phyloP scores from a whole-genome alignment of 92 coral and sea anemone genomes.

The Anthopleura xanthogrammica region DNA sequence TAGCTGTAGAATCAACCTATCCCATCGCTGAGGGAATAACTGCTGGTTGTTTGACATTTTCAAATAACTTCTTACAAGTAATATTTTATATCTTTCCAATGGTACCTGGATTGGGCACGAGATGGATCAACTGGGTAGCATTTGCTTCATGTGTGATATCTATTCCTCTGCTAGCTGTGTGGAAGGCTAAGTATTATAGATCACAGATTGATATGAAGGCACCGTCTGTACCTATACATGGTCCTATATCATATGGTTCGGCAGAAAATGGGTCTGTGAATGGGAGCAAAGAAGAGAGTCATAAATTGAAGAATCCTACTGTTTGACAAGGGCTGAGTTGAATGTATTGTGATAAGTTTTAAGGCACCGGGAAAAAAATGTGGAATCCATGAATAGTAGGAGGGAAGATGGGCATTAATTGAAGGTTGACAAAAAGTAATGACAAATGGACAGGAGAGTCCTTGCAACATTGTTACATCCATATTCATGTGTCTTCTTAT shows the following conservation, averaged over 20 bases:
- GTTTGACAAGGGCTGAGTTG: not conserved
- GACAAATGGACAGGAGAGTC: too few species aligned
- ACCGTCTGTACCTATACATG: slow-evolving; percentile 35
- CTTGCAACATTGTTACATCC: too few species aligned
- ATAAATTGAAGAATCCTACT: slow-evolving; percentile 5
- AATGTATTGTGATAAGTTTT: not conserved
- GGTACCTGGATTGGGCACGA: slow-evolving; percentile 77
- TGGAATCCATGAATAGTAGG: not conserved
- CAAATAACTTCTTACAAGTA: slow-evolving; percentile 88
- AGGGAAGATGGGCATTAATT: too few species aligned
- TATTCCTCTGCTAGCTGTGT: slow-evolving; percentile 59
- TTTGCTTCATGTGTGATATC: slow-evolving; percentile 61
- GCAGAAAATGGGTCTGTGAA: slow-evolving; percentile 8
- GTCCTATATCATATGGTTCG: slow-evolving; percentile 35
- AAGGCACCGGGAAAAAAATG: not conserved
- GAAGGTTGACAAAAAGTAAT: too few species aligned
- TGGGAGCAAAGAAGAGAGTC: slow-evolving; percentile 1
- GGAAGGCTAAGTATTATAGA: slow-evolving; percentile 77
- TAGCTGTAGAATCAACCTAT: slow-evolving; percentile 88
- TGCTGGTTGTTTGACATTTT: slow-evolving; percentile 80
- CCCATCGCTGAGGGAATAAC: slow-evolving; percentile 94
- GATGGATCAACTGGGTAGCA: slow-evolving; percentile 87
- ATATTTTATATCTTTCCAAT: slow-evolving; percentile 84
- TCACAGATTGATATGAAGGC: slow-evolving; percentile 68
- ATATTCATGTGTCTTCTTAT: too few species aligned